A percentile compares a stretch with the other conserved stretches of the same genome.
phyloP scores from a whole-genome alignment of 1,140 invertebrate species.

The Asobara japonica region DNA sequence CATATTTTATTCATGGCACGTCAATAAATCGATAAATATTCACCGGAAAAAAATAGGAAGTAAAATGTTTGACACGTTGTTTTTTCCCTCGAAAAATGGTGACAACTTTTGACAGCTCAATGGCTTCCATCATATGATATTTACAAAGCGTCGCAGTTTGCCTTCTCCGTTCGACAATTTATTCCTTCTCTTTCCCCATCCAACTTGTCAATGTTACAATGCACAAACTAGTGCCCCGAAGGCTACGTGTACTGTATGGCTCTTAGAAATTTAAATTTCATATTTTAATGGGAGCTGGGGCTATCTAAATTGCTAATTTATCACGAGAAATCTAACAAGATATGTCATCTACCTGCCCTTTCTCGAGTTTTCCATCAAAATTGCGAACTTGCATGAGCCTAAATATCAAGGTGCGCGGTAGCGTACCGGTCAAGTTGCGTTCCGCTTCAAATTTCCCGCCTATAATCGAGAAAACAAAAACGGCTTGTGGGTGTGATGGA shows the following conservation, averaged over 20 bases:
- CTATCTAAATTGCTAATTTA: slow-evolving; percentile 24
- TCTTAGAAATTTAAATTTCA: slow-evolving; percentile 26
- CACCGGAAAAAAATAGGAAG: background rate
- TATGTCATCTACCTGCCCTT: background rate
- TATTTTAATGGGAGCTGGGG: slow-evolving; percentile 19
- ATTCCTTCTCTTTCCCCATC: background rate
- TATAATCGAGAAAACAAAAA: too few relatives aligned
- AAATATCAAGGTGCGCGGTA: too few relatives aligned
- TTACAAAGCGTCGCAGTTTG: background rate
- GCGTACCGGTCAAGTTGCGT: too few relatives aligned
- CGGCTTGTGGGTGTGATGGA: too few relatives aligned
- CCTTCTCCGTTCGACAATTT: background rate
- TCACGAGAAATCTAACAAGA: background rate
- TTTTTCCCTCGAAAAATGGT: background rate
- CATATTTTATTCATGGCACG: too few relatives aligned
- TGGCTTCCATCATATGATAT: background rate
- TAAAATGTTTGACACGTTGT: background rate
- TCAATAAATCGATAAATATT: background rate
- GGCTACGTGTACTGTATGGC: background rate
- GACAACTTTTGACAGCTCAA: background rate
- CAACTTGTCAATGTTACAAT: background rate
- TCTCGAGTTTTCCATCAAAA: background rate
- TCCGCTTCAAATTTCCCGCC: too few relatives aligned
- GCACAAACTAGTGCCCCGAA: background rate
- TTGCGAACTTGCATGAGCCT: too few relatives aligned